Evolutionary conservation across 2,113 vertebrate species (phyloP).

Genomic region (Gorsachius goisagi): DNA sequence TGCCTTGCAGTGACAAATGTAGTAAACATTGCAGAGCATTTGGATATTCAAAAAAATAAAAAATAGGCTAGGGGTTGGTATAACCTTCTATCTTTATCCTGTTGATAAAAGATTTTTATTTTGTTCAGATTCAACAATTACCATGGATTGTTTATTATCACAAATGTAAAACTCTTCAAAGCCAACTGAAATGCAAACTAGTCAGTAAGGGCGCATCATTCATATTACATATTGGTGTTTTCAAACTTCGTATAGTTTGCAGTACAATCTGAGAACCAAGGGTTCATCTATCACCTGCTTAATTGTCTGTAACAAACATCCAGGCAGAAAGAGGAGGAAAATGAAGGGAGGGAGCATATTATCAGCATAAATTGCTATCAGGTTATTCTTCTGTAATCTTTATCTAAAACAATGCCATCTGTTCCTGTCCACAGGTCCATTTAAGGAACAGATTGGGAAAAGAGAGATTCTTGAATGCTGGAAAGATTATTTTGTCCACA

Average conservation of each 20-base stretch:
- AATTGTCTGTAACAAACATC: slow-evolving; percentile 68
- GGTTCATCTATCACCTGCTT: slow-evolving; percentile 70
- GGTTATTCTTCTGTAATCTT: neutral
- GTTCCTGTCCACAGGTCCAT: neutral
- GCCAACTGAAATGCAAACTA: slow-evolving; percentile 64
- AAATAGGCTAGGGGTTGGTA: neutral
- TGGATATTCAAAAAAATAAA: neutral
- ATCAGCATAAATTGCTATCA: slow-evolving; percentile 3
- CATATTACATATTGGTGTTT: slow-evolving; percentile 44
- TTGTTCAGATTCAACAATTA: slow-evolving; percentile 36
- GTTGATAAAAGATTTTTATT: neutral
- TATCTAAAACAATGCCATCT: neutral
- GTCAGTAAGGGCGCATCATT: slow-evolving; percentile 47
- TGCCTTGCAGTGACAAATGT: neutral
- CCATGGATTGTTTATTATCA: slow-evolving; percentile 29
- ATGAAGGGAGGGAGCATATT: neutral
- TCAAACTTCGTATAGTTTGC: slow-evolving; percentile 50
- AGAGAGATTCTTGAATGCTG: neutral
- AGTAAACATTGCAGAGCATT: neutral
- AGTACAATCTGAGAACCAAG: slow-evolving; percentile 52
- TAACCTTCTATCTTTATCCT: slow-evolving; percentile 4
- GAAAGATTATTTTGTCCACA: neutral
- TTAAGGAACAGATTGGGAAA: neutral
- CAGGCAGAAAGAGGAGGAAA: neutral
- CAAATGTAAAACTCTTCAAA: slow-evolving; percentile 41